A percentile compares a stretch with the other conserved stretches of the same genome.
These are phyloP conservation scores for Caretta caretta DNA, from an alignment of 2,113 vertebrate species.

Conservation along the genomic window DNA sequence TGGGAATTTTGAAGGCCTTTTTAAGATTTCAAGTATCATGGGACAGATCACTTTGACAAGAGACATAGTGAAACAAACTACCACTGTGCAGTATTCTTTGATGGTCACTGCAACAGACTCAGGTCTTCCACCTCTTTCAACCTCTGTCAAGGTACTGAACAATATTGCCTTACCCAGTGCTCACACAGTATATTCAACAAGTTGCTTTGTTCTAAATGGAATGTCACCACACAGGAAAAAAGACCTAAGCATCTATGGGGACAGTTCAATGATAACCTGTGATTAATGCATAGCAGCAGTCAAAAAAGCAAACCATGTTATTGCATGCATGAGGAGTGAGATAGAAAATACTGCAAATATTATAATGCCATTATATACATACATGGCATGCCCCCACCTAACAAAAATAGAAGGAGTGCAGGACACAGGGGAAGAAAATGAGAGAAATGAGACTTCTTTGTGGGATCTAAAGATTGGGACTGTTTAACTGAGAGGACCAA, in stretches of 20 bases:
- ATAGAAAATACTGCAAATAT: not conserved
- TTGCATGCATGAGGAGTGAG: not conserved
- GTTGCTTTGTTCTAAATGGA: not conserved
- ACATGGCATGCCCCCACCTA: not conserved
- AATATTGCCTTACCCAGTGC: not conserved
- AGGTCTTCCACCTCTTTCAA: conserved; percentile 45
- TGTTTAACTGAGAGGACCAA: not conserved
- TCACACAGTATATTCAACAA: not conserved
- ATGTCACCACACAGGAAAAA: not conserved
- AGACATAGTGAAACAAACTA: conserved; percentile 32
- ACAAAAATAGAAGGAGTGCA: not conserved
- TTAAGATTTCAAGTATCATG: conserved; percentile 52
- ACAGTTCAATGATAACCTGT: too few relatives aligned
- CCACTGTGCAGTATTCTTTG: conserved; percentile 5
- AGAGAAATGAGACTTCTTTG: not conserved
- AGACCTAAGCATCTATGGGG: not conserved
- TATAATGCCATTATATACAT: not conserved
- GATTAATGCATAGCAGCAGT: not conserved
- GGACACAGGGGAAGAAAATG: not conserved
- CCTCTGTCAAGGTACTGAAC: conserved; percentile 58
- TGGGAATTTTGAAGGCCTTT: conserved; percentile 64
- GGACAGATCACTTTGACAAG: conserved; percentile 57
- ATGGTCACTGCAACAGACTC: conserved; percentile 29
- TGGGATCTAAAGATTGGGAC: not conserved
- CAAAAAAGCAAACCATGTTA: not conserved